Evolutionary conservation across 2,113 vertebrate species (phyloP).

Genomic region (Coreoperca whiteheadi): DNA sequence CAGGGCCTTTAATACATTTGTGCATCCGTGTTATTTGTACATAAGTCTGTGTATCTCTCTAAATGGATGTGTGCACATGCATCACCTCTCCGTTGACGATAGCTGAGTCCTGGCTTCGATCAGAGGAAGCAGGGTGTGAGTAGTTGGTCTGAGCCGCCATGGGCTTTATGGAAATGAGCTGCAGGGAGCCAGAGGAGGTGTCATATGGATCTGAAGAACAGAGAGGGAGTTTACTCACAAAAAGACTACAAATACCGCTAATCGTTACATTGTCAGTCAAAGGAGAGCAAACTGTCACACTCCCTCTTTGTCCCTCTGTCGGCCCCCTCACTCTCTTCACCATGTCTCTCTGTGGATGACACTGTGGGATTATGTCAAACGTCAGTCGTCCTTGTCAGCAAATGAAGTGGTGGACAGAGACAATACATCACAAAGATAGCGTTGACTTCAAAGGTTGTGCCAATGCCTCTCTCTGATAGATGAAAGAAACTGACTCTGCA

Average conservation of each 20-base stretch:
- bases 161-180: conserved; percentile 95
- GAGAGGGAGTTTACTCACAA: conserved; percentile 65
- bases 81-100: conserved; percentile 93
- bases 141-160: conserved; percentile 85
- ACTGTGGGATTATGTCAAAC: conserved; percentile 81
- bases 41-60: background rate
- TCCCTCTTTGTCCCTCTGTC: conserved; percentile 20
- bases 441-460: conserved; percentile 41
- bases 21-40: no score
- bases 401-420: conserved; percentile 51
- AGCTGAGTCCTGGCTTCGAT: conserved; percentile 92
- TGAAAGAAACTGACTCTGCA: conserved; percentile 62
- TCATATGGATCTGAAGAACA: conserved; percentile 90
- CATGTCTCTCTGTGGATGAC: conserved; percentile 56
- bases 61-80: conserved; percentile 23
- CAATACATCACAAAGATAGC: conserved; percentile 62
- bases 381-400: conserved; percentile 75
- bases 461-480: conserved; percentile 61
- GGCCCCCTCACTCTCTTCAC: conserved; percentile 7
- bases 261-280: conserved; percentile 56
- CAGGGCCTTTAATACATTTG: background rate
- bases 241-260: conserved; percentile 59
- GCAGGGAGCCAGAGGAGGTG: conserved; percentile 95
- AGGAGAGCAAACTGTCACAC: conserved; percentile 26
- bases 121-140: conserved; percentile 87